phyloP scores from a whole-genome alignment of 1,140 invertebrate genomes.

The Phortica variegata region DNA sequence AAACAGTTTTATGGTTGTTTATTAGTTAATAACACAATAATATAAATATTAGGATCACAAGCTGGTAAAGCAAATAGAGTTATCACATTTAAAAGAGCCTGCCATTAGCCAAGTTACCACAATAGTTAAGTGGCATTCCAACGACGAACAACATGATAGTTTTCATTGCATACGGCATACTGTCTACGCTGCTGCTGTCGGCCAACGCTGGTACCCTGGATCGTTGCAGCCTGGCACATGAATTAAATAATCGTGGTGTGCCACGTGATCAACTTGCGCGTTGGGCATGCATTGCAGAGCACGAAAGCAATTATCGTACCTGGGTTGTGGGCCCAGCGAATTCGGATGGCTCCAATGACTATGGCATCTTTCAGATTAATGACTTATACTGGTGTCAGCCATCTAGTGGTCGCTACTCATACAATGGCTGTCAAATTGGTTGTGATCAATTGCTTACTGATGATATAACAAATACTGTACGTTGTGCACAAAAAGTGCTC shows the following conservation, averaged over 20 bases:
- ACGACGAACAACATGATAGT: slow-evolving; percentile 5
- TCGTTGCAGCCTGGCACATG: slow-evolving; percentile 11
- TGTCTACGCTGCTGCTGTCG: neutral
- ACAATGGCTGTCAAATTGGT: slow-evolving; percentile 9
- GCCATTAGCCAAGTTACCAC: slow-evolving; percentile 15
- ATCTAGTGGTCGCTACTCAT: slow-evolving; percentile 1
- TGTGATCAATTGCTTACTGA: slow-evolving; percentile 10
- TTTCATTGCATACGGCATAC: neutral
- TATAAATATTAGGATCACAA: no score
- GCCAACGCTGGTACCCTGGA: neutral
- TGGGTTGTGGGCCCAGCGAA: slow-evolving; percentile 9
- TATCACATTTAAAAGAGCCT: no score
- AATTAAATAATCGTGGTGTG: slow-evolving; percentile 12
- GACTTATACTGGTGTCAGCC: slow-evolving; percentile 22
- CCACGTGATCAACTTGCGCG: slow-evolving; percentile 10
- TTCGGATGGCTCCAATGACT: slow-evolving; percentile 19
- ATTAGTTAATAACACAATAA: no score
- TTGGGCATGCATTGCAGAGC: slow-evolving; percentile 4
- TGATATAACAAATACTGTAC: slow-evolving; percentile 12
- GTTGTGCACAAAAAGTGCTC: slow-evolving; percentile 16
- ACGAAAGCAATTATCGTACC: slow-evolving; percentile 11
- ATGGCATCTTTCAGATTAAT: slow-evolving; percentile 30
- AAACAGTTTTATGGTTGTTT: slow-evolving; percentile 17
- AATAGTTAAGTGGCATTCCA: neutral
- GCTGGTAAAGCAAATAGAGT: no score